Base-by-base conservation (phyloP, 2,113 vertebrate species). In the Sander vitreus region DNA sequence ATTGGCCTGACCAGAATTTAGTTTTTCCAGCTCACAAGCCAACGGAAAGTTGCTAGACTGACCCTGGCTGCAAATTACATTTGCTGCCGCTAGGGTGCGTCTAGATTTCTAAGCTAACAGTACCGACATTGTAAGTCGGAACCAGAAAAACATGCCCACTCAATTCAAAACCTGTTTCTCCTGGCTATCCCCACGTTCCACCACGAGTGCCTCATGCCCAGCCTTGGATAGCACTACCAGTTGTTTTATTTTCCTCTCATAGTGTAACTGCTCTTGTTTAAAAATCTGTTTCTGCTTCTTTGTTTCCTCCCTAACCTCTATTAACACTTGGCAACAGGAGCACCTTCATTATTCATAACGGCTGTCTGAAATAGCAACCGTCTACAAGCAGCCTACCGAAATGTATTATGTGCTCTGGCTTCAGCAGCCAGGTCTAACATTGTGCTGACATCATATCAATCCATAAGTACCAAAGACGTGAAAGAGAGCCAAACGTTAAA, bases 301-400 rank as follows among this genome's bases (percentile, higher is more conserved):
- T 92, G 88, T 91, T 91, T 86, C 85, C 66, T 77, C 78, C 23
- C 71, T 80, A 85, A 92, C 90, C 91, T 90, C 93, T 72, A 92
- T 95, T 94, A 94, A 93, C 89, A 89, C 82, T 91, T 94, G 92
- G 94, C 93, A 91, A 71, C 6, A 7, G 76, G 70, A 58, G 77
- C 82, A 70, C 79, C 74, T 81, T 51, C 47, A 43, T 85, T 78
- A 82, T 90, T 85, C 81, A 82, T 79, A 87, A 86, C 64, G 86
- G 74, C 74, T 57, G 78, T 54, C 77, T 62, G 59, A 90, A 72
- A 62, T 45, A 66, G 62, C 50, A 62, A 73, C 76, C 50, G 59
- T 54, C 65, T 80, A 57, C 43, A 62, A 89, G 86, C 82, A 11
- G 90, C 81, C 55, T 71, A 45, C 59, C 59, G 58, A 83, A 91